These are phyloP conservation scores for Podarcis muralis DNA, from an alignment of 2,113 vertebrate genomes.

Conservation along the genomic window DNA sequence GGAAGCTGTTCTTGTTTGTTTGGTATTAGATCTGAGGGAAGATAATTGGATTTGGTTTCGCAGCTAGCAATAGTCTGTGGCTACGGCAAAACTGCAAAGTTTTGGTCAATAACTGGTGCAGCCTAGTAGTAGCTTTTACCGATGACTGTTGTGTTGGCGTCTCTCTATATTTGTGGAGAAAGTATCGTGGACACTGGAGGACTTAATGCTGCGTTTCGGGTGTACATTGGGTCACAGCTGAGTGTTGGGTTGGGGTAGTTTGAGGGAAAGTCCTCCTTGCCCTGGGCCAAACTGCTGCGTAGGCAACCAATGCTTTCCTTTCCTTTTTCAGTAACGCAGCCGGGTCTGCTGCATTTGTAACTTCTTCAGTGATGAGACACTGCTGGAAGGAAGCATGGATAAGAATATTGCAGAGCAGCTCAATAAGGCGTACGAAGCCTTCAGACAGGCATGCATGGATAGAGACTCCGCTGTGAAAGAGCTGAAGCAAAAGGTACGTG, in stretches of 20 bases:
- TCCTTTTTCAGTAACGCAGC: conserved; percentile 61
- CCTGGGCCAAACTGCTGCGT: neutral
- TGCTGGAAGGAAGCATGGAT: conserved; percentile 88
- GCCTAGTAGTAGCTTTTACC: neutral
- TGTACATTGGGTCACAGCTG: too few relatives aligned
- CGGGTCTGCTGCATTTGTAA: conserved; percentile 65
- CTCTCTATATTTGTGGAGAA: neutral
- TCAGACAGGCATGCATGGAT: conserved; percentile 92
- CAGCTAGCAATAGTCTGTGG: conserved; percentile 4
- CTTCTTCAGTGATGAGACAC: conserved; percentile 89
- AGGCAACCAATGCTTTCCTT: conserved; percentile 42
- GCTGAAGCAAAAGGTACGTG: conserved; percentile 87
- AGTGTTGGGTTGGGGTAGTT: too few relatives aligned
- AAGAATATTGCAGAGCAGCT: conserved; percentile 96
- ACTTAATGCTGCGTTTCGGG: neutral
- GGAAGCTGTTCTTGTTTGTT: conserved; percentile 48
- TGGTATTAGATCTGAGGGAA: conserved; percentile 39
- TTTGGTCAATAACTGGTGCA: neutral
- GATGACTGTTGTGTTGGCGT: neutral
- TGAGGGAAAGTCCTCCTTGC: too few relatives aligned
- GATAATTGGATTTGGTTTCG: conserved; percentile 35
- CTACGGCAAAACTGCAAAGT: neutral
- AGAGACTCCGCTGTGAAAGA: conserved; percentile 88
- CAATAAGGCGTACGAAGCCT: conserved; percentile 98
- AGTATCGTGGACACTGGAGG: neutral